Conservation (phyloP, 2,113 vertebrate species). For the Romanogobio albipinnatus region DNA sequence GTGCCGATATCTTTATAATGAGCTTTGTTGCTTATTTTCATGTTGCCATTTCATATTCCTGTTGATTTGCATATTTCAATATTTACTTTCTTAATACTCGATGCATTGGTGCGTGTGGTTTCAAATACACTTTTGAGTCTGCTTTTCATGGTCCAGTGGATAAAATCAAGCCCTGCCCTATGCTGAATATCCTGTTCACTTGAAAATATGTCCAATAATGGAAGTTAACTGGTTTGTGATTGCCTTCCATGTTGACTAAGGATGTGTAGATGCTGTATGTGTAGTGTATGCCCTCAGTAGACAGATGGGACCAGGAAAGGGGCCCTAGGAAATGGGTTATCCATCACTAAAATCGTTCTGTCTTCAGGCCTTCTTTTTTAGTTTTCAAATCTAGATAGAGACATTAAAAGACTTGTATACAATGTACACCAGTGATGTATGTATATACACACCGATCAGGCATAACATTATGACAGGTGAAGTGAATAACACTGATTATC, state of each 20-base stretch:
- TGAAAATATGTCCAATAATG: background rate
- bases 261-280: background rate
- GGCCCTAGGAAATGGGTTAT: conserved; percentile 35
- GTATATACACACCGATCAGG: too few species aligned
- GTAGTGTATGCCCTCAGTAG: background rate
- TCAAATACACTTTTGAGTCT: background rate
- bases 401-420: background rate
- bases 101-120: background rate
- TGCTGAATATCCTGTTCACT: background rate
- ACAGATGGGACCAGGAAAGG: conserved; percentile 23
- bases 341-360: conserved; percentile 30
- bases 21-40: conserved; percentile 7
- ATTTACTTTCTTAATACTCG: background rate
- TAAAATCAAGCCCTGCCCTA: background rate
- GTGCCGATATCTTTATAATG: conserved; percentile 16
- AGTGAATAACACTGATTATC: too few species aligned
- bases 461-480: too few species aligned
- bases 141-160: background rate
- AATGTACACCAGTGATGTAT: background rate
- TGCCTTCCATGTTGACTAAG: background rate
- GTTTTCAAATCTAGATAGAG: background rate
- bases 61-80: conserved; percentile 9
- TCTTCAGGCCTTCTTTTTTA: conserved; percentile 8
- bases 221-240: background rate
- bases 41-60: background rate